A percentile compares a stretch with the other conserved stretches of the same genome.
phyloP scores from a whole-genome alignment of 2,113 vertebrate species.

The Calidris pygmaea region DNA sequence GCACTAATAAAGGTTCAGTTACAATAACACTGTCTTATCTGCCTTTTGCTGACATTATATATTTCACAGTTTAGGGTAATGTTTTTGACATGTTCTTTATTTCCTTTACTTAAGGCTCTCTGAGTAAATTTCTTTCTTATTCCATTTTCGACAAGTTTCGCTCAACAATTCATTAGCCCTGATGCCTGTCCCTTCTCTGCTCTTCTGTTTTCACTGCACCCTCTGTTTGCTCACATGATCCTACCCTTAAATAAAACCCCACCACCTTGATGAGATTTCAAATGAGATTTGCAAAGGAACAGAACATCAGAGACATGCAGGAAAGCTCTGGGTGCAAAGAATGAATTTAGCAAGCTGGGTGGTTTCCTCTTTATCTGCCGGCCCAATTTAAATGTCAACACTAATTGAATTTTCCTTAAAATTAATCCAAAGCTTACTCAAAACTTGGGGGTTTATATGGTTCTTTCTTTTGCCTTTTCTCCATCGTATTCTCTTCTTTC shows the following conservation, averaged over 20 bases:
- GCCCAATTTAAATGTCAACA: background rate
- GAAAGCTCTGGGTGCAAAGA: background rate
- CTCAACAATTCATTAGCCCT: background rate
- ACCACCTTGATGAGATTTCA: background rate
- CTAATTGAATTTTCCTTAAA: background rate
- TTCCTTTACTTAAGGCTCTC: background rate
- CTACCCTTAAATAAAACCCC: background rate
- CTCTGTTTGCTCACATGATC: background rate
- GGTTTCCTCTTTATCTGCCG: background rate
- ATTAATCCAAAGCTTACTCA: background rate
- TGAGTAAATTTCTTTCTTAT: background rate
- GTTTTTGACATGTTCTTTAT: slow-evolving; percentile 5
- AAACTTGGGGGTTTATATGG: background rate
- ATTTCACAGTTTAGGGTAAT: background rate
- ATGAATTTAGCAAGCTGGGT: background rate
- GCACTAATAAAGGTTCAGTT: background rate
- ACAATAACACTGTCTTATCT: background rate
- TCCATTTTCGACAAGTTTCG: background rate
- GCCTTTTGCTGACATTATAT: background rate
- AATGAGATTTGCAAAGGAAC: background rate
- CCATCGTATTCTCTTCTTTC: background rate
- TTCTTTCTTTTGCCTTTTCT: background rate
- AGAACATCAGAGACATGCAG: background rate
- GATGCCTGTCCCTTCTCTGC: background rate
- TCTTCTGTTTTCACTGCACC: background rate